Evolutionary conservation across 2,113 vertebrate genomes (phyloP).

Genomic region (Thomomys bottae): DNA sequence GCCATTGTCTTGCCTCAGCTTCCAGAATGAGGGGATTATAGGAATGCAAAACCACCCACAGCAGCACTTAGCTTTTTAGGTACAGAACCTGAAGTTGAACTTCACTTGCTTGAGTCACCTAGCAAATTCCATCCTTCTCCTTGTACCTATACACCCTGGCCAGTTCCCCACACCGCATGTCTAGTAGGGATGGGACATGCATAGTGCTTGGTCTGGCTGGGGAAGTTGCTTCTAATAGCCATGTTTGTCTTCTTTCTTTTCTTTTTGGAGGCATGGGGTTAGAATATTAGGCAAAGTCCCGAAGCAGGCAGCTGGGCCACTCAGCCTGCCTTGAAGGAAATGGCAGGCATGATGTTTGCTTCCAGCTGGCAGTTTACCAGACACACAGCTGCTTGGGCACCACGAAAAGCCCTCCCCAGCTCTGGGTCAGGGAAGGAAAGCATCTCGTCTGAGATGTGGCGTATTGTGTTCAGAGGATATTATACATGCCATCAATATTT

Average conservation of each 20-base stretch:
- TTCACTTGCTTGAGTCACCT: background rate
- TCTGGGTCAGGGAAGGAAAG: constrained; percentile 31
- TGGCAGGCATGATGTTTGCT: background rate
- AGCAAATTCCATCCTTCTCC: background rate
- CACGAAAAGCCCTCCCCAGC: background rate
- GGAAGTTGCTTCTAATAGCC: background rate
- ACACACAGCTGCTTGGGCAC: background rate
- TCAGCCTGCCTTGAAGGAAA: background rate
- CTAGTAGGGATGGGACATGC: background rate
- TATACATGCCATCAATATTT: constrained; percentile 68
- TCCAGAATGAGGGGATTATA: too few species aligned
- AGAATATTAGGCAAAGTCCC: background rate
- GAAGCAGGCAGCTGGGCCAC: background rate
- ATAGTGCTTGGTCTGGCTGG: background rate
- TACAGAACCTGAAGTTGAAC: background rate
- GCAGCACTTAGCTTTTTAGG: background rate
- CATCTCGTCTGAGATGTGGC: background rate
- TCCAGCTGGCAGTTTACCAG: background rate
- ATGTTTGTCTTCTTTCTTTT: background rate
- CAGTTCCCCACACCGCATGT: background rate
- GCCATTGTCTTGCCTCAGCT: too few species aligned
- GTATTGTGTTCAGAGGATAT: constrained; percentile 56
- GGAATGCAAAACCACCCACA: too few species aligned
- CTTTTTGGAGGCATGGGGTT: background rate
- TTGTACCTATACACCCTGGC: background rate